Evolutionary conservation across 2,113 vertebrate species (phyloP), one percentile per base, ranked within the genome.

Genomic region (Hippolais icterina): DNA sequence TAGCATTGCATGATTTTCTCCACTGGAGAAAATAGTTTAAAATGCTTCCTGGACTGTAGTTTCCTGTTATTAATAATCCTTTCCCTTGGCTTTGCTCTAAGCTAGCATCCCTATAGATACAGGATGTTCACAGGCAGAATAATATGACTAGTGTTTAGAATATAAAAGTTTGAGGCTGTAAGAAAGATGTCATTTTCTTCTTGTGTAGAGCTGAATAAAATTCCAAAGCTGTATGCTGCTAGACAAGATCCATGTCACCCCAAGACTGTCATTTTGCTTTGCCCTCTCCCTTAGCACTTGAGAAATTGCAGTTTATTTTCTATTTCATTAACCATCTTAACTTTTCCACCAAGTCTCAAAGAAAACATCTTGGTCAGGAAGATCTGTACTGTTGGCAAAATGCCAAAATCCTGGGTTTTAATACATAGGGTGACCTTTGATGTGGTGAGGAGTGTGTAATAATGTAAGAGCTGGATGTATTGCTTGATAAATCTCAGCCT

Each of bases 41-140:
- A 94, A 68, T 3, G 0, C 33, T 71, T 64, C 22, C 41, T 75
- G 41, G 39, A 27, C 46, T 57, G 35, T 46, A 74, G 42, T 70
- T 66, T 74, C 3, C 7, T 1, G 0, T 33, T 59, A 14, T 3
- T 54, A 29, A 71, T 49, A 64, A 29, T 5, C 1, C 8, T 63
- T 90, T 85, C 19, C 21, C 27, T 65, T 47, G 31, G 25, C 69
- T 87, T 64, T 76, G 22, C 46, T 86, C 19, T 74, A 46, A 37
- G 44, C 13, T 57, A 33, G 41, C 28, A 4, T 56, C 53, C 8
- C 24, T 61, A 10, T 15, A 33, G 25, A n/a, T 22, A 23, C 10
- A 70, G 33, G 44, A 46, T 66, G 27, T 42, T n/a, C 9, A 11
- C 0, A 2, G 35, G 8, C 20, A 65, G 41, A 88, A 47, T 50